These are phyloP conservation scores for Blastobasis lacticolella DNA, from an alignment of 2,888 invertebrate species.

Conservation along the genomic window DNA sequence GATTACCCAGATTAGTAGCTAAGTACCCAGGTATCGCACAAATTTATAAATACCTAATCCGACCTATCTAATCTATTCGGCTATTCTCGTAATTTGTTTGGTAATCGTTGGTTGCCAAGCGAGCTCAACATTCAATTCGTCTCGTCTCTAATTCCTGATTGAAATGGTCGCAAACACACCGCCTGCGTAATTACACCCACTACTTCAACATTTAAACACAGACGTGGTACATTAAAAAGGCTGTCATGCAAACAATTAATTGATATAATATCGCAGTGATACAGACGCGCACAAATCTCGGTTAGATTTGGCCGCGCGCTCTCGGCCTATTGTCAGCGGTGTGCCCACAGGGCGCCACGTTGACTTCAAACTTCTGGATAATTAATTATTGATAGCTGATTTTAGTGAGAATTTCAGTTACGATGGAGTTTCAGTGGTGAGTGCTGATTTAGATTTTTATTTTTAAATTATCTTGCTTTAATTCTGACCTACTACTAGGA, in stretches of 20 bases:
- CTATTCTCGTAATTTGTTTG: too few species aligned
- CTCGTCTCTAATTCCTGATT: too few species aligned
- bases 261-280: conserved; percentile 46
- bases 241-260: conserved; percentile 50
- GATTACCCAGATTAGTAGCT: too few species aligned
- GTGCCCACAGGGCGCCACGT: background rate
- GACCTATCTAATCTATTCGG: too few species aligned
- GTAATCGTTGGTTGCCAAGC: too few species aligned
- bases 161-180: too few species aligned
- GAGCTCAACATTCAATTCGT: too few species aligned
- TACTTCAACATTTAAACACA: background rate
- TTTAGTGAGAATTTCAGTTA: background rate
- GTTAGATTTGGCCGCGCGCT: conserved; percentile 21
- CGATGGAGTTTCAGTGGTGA: conserved; percentile 1
- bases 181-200: background rate
- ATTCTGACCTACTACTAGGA: too few species aligned
- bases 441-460: background rate
- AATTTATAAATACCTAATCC: too few species aligned
- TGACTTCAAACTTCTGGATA: background rate
- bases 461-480: too few species aligned
- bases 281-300: conserved; percentile 34
- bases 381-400: background rate
- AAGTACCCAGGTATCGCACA: too few species aligned
- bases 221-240: conserved; percentile 29
- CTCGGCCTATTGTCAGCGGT: conserved; percentile 11